These are phyloP conservation scores for Psettodes erumei DNA, from an alignment of 2,113 vertebrate genomes.

Conservation along the genomic window DNA sequence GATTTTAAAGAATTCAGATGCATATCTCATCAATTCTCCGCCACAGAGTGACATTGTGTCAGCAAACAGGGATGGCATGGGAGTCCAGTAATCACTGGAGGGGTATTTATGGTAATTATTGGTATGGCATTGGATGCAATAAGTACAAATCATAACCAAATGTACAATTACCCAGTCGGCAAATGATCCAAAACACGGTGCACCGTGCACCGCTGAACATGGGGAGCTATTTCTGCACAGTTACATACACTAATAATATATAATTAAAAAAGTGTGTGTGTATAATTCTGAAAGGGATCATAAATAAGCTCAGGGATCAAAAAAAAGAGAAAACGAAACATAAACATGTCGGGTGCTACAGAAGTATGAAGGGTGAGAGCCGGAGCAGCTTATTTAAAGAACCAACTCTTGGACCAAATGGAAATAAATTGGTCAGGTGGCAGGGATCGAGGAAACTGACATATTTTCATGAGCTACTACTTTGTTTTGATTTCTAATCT, in stretches of 20 bases:
- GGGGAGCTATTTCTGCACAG: slow-evolving; percentile 15
- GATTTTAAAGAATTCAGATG: background rate
- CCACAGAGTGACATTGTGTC: background rate
- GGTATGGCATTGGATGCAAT: slow-evolving; percentile 31
- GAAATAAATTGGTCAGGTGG: background rate
- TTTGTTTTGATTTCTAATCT: background rate
- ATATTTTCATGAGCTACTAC: background rate
- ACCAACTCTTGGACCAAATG: too few species aligned
- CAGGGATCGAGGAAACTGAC: background rate
- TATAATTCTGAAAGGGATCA: slow-evolving; percentile 9
- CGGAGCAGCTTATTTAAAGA: too few species aligned
- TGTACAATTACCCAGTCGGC: slow-evolving; percentile 44
- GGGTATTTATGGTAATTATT: slow-evolving; percentile 43
- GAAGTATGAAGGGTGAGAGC: background rate
- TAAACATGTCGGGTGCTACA: background rate
- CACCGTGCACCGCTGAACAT: slow-evolving; percentile 15
- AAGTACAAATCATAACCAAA: slow-evolving; percentile 41
- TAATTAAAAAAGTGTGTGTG: slow-evolving; percentile 21
- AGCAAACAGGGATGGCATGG: background rate
- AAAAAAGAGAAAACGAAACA: too few species aligned
- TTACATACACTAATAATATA: slow-evolving; percentile 10
- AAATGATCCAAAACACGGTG: slow-evolving; percentile 25
- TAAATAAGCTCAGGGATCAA: background rate
- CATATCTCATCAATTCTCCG: slow-evolving; percentile 1
- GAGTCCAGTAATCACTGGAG: slow-evolving; percentile 31